Evolutionary conservation across 2,888 invertebrate genomes (phyloP).

Genomic region (Ennomos fuscantarius): DNA sequence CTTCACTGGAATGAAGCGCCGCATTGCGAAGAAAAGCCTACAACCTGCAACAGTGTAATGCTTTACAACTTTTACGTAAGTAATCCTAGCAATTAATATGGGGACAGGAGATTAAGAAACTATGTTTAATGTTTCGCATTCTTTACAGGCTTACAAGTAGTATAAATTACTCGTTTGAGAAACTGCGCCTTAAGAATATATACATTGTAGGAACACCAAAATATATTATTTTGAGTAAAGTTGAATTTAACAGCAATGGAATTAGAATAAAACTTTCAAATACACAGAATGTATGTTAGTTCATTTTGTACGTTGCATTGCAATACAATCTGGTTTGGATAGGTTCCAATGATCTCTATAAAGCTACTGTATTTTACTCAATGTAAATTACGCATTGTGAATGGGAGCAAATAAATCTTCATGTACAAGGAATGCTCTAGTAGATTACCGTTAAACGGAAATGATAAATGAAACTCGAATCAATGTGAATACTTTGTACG

Average conservation of each 20-base stretch:
- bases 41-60: conserved; percentile 29
- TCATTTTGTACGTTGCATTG: conserved; percentile 28
- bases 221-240: conserved; percentile 1
- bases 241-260: background rate
- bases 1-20: conserved; percentile 3
- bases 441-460: conserved; percentile 42
- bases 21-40: conserved; percentile 10
- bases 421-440: conserved; percentile 45
- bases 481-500: conserved; percentile 35
- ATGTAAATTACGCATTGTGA: conserved; percentile 50
- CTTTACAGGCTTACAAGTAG: background rate
- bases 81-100: conserved; percentile 22
- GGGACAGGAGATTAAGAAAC: conserved; percentile 9
- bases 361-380: conserved; percentile 46
- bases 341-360: conserved; percentile 50
- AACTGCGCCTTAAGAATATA: conserved; percentile 4
- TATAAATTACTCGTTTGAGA: conserved; percentile 1
- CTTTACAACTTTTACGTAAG: conserved; percentile 40
- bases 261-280: conserved; percentile 21
- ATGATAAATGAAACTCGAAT: conserved; percentile 37
- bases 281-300: conserved; percentile 24
- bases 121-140: conserved; percentile 12
- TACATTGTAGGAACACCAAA: background rate
- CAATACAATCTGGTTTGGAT: conserved; percentile 46
- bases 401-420: conserved; percentile 50